Evolutionary conservation across 1,140 invertebrate species (phyloP).

Genomic region (Pristionchus pacificus): DNA sequence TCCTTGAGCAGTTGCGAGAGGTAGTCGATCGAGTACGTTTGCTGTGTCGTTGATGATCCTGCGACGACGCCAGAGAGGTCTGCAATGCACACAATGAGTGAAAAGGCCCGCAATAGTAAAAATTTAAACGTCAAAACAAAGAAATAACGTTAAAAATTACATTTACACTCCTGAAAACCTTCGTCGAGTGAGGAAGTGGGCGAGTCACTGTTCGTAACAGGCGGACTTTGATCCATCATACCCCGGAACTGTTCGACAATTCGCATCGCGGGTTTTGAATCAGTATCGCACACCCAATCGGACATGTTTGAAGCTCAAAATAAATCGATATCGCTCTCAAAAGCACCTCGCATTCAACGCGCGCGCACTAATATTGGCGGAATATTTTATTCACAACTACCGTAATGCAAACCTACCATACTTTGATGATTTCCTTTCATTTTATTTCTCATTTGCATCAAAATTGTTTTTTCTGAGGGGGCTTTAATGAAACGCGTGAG

Average conservation of each 20-base stretch:
- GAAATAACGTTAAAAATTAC: background rate
- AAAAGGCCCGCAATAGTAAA: background rate
- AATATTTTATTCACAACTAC: no score
- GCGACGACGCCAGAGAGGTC: background rate
- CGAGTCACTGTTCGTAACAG: no score
- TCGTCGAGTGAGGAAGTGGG: background rate
- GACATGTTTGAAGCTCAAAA: no score
- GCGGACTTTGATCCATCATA: no score
- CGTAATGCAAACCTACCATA: background rate
- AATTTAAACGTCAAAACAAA: background rate
- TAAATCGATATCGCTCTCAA: no score
- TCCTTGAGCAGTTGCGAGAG: conserved; percentile 99
- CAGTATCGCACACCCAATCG: no score
- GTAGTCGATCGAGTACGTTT: conserved; percentile 71
- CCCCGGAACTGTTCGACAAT: no score
- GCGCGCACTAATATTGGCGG: no score
- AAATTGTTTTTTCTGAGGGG: no score
- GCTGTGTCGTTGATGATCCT: conserved; percentile 12
- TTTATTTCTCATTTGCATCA: background rate
- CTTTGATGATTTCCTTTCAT: background rate
- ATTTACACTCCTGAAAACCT: background rate
- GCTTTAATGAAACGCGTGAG: no score
- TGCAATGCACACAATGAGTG: background rate
- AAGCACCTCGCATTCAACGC: no score
- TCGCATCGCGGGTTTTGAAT: no score